Evolutionary conservation across 2,113 vertebrate species (phyloP).

Genomic region (Piaya cayana): DNA sequence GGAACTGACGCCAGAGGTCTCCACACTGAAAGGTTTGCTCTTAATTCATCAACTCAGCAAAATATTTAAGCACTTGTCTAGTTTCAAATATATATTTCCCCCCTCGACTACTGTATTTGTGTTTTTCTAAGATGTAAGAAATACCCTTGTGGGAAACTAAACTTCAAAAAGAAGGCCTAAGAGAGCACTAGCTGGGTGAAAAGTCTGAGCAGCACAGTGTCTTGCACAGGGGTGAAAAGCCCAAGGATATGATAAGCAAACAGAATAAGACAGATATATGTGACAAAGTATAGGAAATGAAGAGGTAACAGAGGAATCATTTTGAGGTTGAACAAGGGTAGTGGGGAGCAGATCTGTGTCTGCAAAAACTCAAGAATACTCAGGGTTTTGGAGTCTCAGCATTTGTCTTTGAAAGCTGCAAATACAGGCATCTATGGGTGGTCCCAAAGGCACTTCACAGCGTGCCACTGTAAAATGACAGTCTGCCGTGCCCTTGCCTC

Average conservation of each 20-base stretch:
- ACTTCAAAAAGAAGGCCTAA: background rate
- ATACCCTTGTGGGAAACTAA: rapidly evolving
- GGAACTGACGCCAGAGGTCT: background rate
- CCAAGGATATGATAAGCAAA: background rate
- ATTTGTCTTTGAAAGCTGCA: background rate
- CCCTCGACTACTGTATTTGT: background rate
- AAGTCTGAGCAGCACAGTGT: background rate
- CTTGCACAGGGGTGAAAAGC: background rate
- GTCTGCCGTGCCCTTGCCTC: background rate
- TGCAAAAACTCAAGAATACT: background rate
- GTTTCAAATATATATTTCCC: background rate
- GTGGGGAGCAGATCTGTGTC: background rate
- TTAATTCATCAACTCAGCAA: background rate
- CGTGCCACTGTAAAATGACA: background rate
- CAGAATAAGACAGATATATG: background rate
- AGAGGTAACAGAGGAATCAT: background rate
- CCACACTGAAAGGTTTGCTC: background rate
- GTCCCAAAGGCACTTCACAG: background rate
- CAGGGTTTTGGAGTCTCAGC: background rate
- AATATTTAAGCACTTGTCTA: background rate
- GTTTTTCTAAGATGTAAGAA: background rate
- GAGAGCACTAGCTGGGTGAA: background rate
- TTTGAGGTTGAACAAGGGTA: background rate
- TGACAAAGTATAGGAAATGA: background rate
- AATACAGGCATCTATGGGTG: background rate